Percentiles rank a stretch among this genome's conserved stretches.
Evolutionary conservation across 2,113 vertebrate genomes (phyloP).

Genomic region (Corythoichthys haematopterus): DNA sequence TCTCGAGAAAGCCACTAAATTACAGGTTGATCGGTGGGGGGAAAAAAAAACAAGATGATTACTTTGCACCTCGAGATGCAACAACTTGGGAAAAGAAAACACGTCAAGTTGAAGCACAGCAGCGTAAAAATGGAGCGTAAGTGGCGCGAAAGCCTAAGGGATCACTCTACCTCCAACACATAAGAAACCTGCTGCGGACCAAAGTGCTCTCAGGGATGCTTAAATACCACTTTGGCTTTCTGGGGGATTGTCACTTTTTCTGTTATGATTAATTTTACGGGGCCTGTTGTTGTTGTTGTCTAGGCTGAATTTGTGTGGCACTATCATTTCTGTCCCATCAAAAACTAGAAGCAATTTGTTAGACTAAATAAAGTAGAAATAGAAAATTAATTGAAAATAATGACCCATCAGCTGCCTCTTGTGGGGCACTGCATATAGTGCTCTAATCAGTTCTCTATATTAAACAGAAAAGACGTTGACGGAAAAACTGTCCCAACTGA

Average conservation of each 20-base stretch:
- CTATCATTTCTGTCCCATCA: background rate
- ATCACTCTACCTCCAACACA: constrained; percentile 12
- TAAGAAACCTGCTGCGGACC: constrained; percentile 39
- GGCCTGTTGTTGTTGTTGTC: background rate
- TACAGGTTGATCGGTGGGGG: background rate
- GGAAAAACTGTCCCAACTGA: background rate
- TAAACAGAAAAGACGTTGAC: too few species aligned
- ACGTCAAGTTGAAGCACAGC: constrained; percentile 14
- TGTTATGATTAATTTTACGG: background rate
- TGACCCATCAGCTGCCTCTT: background rate
- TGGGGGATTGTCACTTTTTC: constrained; percentile 10
- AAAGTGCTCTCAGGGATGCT: constrained; percentile 47
- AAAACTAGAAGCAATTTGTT: background rate
- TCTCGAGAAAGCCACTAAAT: background rate
- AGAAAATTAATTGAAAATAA: background rate
- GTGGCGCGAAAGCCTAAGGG: constrained; percentile 2
- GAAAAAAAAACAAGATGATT: constrained; percentile 2
- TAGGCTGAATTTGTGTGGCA: background rate
- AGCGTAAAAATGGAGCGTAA: constrained; percentile 21
- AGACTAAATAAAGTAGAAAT: background rate
- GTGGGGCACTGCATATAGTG: background rate
- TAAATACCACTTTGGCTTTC: constrained; percentile 11
- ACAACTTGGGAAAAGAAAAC: constrained; percentile 15
- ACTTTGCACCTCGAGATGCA: constrained; percentile 18
- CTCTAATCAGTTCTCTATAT: too few species aligned